Conservation (phyloP, 2,113 vertebrate genomes). For the Anoplopoma fimbria region DNA sequence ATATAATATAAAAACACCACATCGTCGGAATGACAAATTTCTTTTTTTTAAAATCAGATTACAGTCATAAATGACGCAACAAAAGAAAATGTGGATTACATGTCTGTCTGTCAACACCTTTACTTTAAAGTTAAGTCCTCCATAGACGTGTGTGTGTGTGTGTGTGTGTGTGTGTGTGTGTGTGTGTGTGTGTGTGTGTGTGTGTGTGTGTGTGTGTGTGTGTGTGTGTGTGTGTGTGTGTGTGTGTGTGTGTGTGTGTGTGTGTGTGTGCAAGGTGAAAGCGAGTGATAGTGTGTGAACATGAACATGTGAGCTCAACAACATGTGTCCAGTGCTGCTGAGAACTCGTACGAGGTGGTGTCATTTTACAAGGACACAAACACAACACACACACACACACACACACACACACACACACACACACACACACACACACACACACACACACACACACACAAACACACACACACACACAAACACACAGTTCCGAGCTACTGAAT, state of each 20-base stretch:
- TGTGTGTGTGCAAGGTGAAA: constrained; percentile 1
- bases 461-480: not conserved
- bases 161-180: not conserved
- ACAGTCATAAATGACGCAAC: too few relatives aligned
- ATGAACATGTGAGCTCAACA: constrained; percentile 40
- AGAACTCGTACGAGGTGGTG: constrained; percentile 6
- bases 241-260: not conserved
- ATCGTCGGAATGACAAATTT: too few relatives aligned
- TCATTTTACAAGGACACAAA: constrained; percentile 22
- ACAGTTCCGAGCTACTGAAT: not conserved
- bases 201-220: not conserved
- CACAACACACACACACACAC: constrained; percentile 9
- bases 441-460: constrained; percentile 3
- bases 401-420: not conserved
- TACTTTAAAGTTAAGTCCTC: too few relatives aligned
- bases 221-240: constrained; percentile 4
- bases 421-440: constrained; percentile 14
- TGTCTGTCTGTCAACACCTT: too few relatives aligned
- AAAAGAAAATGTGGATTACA: too few relatives aligned
- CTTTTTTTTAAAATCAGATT: too few relatives aligned
- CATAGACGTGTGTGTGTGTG: too few relatives aligned
- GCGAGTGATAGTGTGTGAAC: constrained; percentile 11
- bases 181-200: not conserved
- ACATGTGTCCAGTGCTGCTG: constrained; percentile 36
- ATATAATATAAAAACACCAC: too few relatives aligned